phyloP scores from a whole-genome alignment of 2,888 invertebrate genomes.

The Lasioglossum zephyrum region DNA sequence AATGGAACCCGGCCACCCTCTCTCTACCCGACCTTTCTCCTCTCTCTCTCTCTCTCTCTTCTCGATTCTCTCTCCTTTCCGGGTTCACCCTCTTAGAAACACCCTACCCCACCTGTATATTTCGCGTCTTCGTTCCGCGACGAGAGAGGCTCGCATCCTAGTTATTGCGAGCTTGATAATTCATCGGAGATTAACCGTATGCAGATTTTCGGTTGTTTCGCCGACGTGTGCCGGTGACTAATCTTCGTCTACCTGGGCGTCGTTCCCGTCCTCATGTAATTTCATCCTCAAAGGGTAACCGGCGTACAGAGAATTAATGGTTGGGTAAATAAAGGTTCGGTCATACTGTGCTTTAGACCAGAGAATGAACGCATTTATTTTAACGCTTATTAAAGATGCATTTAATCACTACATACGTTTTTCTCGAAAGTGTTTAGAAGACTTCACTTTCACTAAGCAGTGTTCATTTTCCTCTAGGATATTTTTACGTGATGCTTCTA shows the following conservation, averaged over 20 bases:
- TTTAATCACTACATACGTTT: too few species aligned
- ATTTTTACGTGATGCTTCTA: too few species aligned
- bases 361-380: background rate
- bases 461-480: too few species aligned
- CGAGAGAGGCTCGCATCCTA: slow-evolving; percentile 6
- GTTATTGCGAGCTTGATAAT: slow-evolving; percentile 40
- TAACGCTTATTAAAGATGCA: too few species aligned
- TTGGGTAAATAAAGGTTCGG: slow-evolving; percentile 8
- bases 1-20: slow-evolving; percentile 60
- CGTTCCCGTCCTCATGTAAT: background rate
- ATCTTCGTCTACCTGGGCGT: slow-evolving; percentile 1
- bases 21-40: background rate
- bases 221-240: slow-evolving; percentile 6
- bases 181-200: slow-evolving; percentile 28
- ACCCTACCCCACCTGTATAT: slow-evolving; percentile 36
- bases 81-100: slow-evolving; percentile 44
- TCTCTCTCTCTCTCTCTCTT: background rate
- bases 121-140: slow-evolving; percentile 41
- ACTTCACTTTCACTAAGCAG: too few species aligned
- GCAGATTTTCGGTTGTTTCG: slow-evolving; percentile 13
- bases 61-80: slow-evolving; percentile 10
- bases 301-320: background rate
- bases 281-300: slow-evolving; percentile 4
- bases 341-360: background rate
- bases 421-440: background rate